A percentile compares a stretch with the other conserved stretches of the same genome.
Conservation (phyloP, 2,888 invertebrate genomes). For the Adela reaumurella region DNA sequence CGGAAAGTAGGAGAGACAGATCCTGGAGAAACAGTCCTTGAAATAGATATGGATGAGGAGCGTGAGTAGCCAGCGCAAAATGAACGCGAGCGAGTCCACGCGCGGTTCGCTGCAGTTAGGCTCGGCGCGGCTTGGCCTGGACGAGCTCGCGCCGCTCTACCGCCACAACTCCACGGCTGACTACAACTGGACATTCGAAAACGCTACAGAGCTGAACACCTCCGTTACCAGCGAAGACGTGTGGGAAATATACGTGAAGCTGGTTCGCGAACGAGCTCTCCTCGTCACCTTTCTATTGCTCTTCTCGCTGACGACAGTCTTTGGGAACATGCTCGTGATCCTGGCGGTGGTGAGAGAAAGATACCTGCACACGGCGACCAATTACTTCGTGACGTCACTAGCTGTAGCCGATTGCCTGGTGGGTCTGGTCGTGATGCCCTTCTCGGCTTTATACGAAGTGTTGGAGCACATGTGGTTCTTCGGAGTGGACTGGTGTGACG, state of each 20-base stretch:
- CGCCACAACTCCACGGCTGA: too few species aligned
- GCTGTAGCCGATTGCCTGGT: constrained; percentile 96
- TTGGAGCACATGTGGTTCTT: constrained; percentile 91
- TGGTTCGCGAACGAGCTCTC: constrained; percentile 65
- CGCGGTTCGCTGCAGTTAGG: not conserved
- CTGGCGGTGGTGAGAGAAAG: constrained; percentile 89
- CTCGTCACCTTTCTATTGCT: constrained; percentile 78
- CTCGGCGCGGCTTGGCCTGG: constrained; percentile 16
- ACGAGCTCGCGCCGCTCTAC: constrained; percentile 10
- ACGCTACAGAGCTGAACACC: constrained; percentile 23
- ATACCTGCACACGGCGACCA: constrained; percentile 94
- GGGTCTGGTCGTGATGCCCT: constrained; percentile 97
- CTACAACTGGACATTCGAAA: constrained; percentile 34
- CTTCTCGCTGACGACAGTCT: constrained; percentile 89
- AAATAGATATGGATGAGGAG: too few species aligned
- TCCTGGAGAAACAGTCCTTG: too few species aligned
- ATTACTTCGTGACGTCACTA: constrained; percentile 94
- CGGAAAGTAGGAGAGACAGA: too few species aligned
- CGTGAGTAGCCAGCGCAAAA: constrained; percentile 18
- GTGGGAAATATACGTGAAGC: constrained; percentile 45
- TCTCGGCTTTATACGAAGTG: constrained; percentile 87
- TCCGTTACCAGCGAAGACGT: constrained; percentile 27
- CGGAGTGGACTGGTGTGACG: constrained; percentile 94
- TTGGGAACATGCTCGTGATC: constrained; percentile 93
- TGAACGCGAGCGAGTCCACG: constrained; percentile 38